Evolutionary conservation across 2,888 invertebrate genomes (phyloP), one percentile per base, ranked within the genome.

Genomic region (Tenthredo distinguenda): DNA sequence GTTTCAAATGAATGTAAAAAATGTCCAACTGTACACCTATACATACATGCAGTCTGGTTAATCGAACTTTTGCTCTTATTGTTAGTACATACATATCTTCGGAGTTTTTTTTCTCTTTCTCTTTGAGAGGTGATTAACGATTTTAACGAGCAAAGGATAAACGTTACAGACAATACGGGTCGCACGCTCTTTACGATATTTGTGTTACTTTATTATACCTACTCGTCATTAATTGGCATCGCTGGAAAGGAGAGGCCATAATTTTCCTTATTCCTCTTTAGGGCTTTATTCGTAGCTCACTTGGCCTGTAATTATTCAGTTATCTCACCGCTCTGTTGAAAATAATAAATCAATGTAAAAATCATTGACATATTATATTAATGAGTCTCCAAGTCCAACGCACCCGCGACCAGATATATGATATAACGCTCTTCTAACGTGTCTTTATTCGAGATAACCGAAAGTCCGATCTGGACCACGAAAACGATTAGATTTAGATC

Each of bases 191-290:
- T 81, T 62, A 62, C 21, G 34, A 81, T 81, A 81, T 40, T 62
- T 77, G 77, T 77, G 18, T 77, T 55, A 77, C 55, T 77, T 76
- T 55, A 50, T 77, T 50, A 77, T n/a, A 34, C 34, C 68, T 26
- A 68, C 55, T 50, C 34, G 77, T 50, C 55, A 21, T 55, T 77
- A 77, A 77, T 77, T 77, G 77, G 55, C 77, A 31, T 55, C 55
- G 50, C 15, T 47, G 47, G 26, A 31, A 55, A 77, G n/a, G 77
- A 34, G 21, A 74, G 72, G 26, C 43, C 15, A 55, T 50, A 55
- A 55, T 55, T 77, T 50, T 77, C 55, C 55, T 77, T 15, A 55
- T 55, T 34, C n/a, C 21, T 76, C 47, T 26, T 50, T 77, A 37
- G n/a, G 43, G 26, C 26, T 47, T 47, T 34, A 26, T 43, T 76